A percentile compares a stretch with the other conserved stretches of the same genome.
phyloP scores from a whole-genome alignment of 2,797 vertebrate species.

The Myiotriccus ornatus region DNA sequence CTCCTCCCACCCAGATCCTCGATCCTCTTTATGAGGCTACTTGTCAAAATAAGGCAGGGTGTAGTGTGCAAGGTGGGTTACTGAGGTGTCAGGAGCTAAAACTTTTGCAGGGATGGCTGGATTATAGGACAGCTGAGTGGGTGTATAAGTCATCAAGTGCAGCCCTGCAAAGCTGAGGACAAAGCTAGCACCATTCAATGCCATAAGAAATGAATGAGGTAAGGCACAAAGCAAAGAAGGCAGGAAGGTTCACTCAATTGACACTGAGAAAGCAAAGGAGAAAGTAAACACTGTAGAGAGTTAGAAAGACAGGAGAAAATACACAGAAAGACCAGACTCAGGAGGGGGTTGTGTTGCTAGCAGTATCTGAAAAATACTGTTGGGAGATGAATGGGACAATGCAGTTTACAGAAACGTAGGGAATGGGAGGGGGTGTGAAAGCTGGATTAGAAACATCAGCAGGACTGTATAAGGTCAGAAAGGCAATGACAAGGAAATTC shows the following conservation, averaged over 20 bases:
- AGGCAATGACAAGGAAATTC: background rate
- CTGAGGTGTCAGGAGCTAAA: background rate
- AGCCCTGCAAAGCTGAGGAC: background rate
- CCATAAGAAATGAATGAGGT: background rate
- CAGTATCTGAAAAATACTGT: background rate
- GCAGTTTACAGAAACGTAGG: background rate
- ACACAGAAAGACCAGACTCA: background rate
- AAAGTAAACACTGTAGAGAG: background rate
- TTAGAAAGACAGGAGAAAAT: background rate
- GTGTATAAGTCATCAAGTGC: background rate
- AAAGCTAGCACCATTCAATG: background rate
- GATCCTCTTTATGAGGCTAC: background rate
- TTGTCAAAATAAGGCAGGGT: background rate
- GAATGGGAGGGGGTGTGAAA: background rate
- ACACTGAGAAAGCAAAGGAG: background rate
- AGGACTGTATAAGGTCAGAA: background rate
- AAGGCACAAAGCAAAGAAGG: background rate
- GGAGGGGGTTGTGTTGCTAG: background rate
- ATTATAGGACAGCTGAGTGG: constrained; percentile 21
- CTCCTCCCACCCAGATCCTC: background rate
- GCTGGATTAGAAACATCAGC: background rate
- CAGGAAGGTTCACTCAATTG: background rate
- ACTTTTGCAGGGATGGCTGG: background rate
- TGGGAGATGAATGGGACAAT: background rate
- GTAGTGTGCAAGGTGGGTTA: background rate